A percentile compares a stretch with the other conserved stretches of the same genome.
Conservation (phyloP, 2,797 vertebrate species). For the Acanthurus lineatus region DNA sequence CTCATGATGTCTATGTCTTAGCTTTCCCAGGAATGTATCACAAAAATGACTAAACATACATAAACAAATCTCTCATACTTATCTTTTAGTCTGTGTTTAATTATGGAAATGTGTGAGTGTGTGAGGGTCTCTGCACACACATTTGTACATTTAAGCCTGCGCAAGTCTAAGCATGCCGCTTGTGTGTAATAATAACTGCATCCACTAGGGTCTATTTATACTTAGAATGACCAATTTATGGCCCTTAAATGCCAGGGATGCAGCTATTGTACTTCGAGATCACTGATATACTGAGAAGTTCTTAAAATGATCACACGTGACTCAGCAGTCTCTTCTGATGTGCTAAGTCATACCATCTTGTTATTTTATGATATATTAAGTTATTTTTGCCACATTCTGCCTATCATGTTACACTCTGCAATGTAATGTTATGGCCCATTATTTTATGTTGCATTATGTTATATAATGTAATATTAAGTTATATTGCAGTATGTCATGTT, state of each 20-base stretch:
- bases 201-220: constrained; percentile 51
- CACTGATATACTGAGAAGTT: too few species aligned
- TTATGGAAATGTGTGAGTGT: constrained; percentile 10
- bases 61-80: not conserved
- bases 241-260: constrained; percentile 15
- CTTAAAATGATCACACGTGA: not conserved
- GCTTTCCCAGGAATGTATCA: not conserved
- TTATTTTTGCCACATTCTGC: too few species aligned
- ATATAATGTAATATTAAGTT: not conserved
- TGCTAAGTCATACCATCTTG: not conserved
- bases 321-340: not conserved
- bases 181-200: constrained; percentile 57
- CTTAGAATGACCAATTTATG: constrained; percentile 59
- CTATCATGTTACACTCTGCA: too few species aligned
- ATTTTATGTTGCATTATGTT: not conserved
- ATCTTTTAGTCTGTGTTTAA: constrained; percentile 2
- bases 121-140: constrained; percentile 19
- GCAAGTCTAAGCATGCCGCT: constrained; percentile 43
- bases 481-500: not conserved
- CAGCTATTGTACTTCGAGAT: not conserved
- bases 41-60: constrained; percentile 6
- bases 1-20: not conserved
- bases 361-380: too few species aligned
- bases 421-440: too few species aligned
- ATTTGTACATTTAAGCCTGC: constrained; percentile 47